Evolutionary conservation across 2,888 invertebrate species (phyloP).

Genomic region (Drosophila tripunctata): DNA sequence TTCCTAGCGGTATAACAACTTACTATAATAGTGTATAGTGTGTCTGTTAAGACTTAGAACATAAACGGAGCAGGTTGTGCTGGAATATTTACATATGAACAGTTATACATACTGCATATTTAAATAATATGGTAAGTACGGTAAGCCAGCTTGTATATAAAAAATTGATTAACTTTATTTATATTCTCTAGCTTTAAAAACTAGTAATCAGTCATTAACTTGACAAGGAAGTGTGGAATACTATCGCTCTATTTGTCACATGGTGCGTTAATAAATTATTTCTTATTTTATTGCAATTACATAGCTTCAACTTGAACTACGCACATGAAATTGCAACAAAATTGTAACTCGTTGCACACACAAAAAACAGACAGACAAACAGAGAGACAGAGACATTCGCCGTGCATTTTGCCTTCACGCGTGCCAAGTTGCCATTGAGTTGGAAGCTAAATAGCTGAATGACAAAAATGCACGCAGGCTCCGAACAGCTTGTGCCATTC

Average conservation of each 20-base stretch:
- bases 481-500: slow-evolving; percentile 39
- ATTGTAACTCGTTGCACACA: slow-evolving; percentile 2
- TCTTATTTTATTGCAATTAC: slow-evolving; percentile 1
- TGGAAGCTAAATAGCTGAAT: slow-evolving; percentile 17
- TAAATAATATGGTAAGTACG: too few species aligned
- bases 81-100: too few species aligned
- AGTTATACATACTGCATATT: too few species aligned
- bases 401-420: slow-evolving; percentile 22
- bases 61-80: too few species aligned
- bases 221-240: not conserved
- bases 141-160: too few species aligned
- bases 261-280: not conserved
- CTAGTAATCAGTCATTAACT: not conserved
- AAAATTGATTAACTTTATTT: too few species aligned
- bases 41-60: too few species aligned
- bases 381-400: not conserved
- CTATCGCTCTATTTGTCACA: not conserved
- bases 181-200: too few species aligned
- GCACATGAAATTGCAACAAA: slow-evolving; percentile 25
- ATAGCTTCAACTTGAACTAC: slow-evolving; percentile 40
- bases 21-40: too few species aligned
- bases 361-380: not conserved
- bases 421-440: slow-evolving; percentile 16
- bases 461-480: slow-evolving; percentile 33
- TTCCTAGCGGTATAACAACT: too few species aligned